Percentiles rank a stretch among this genome's conserved stretches.
Evolutionary conservation across 2,888 invertebrate genomes (phyloP).

Genomic region (Sphinx pinastri): DNA sequence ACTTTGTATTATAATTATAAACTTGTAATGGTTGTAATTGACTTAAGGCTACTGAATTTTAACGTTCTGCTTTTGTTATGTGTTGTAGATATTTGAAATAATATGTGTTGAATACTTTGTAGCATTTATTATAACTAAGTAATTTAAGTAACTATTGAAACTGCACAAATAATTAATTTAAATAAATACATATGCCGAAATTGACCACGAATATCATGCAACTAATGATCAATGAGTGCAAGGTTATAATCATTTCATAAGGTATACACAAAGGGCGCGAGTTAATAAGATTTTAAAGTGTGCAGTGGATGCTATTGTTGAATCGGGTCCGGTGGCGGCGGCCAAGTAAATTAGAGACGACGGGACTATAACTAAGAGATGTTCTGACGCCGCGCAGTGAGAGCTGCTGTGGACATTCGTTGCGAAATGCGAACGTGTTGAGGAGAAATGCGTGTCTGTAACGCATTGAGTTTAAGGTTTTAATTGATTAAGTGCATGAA

Average conservation of each 20-base stretch:
- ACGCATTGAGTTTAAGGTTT: not conserved
- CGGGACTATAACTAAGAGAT: constrained; percentile 76
- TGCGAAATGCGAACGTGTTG: not conserved
- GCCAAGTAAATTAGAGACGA: constrained; percentile 80
- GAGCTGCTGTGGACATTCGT: constrained; percentile 49
- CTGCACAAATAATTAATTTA: not conserved
- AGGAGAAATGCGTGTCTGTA: not conserved
- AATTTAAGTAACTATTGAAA: not conserved
- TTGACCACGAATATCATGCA: not conserved
- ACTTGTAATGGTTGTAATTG: not conserved
- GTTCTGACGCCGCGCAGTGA: constrained; percentile 63
- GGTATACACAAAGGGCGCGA: constrained; percentile 38
- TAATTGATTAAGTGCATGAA: too few relatives aligned
- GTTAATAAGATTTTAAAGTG: constrained; percentile 52
- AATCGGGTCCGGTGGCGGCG: constrained; percentile 62
- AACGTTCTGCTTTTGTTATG: not conserved
- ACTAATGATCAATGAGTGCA: constrained; percentile 24
- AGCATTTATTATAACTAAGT: too few relatives aligned
- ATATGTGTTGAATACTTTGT: too few relatives aligned
- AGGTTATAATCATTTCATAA: constrained; percentile 33
- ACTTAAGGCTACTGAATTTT: not conserved
- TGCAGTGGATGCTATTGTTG: constrained; percentile 57
- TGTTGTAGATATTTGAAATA: too few relatives aligned
- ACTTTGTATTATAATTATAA: not conserved
- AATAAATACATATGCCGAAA: not conserved